Evolutionary conservation across 2,113 vertebrate species (phyloP).

Genomic region (Ascaphus truei): DNA sequence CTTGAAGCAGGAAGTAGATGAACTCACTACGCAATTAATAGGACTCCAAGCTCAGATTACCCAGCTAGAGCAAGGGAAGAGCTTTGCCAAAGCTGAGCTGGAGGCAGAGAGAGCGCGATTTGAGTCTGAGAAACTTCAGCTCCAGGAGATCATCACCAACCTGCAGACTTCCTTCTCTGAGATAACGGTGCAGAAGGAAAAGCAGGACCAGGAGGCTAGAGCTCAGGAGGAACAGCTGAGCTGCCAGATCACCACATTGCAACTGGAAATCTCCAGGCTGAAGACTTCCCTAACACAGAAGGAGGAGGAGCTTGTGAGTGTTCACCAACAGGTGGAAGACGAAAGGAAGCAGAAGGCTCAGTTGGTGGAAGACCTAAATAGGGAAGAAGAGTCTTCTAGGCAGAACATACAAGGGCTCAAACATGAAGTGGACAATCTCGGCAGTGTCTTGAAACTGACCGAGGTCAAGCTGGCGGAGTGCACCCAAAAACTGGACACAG

Average conservation of each 20-base stretch:
- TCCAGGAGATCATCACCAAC: conserved; percentile 47
- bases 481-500: conserved; percentile 26
- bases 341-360: conserved; percentile 40
- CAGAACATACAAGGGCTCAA: conserved; percentile 38
- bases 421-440: conserved; percentile 52
- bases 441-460: conserved; percentile 41
- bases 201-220: conserved; percentile 57
- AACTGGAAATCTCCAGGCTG: conserved; percentile 55
- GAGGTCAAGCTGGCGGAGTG: conserved; percentile 40
- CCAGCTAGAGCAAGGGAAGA: conserved; percentile 55
- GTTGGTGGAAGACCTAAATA: conserved; percentile 41
- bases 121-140: conserved; percentile 59
- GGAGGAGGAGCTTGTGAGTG: conserved; percentile 50
- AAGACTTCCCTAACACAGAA: conserved; percentile 52
- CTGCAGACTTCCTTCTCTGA: conserved; percentile 59
- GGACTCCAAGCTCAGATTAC: conserved; percentile 54
- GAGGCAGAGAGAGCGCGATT: conserved; percentile 48
- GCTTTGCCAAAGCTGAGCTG: conserved; percentile 40
- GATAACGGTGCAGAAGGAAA: conserved; percentile 54
- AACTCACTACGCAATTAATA: conserved; percentile 41
- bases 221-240: conserved; percentile 43
- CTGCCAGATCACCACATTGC: conserved; percentile 58
- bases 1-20: conserved; percentile 66
- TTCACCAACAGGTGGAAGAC: conserved; percentile 48
- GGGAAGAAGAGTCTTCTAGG: conserved; percentile 40